A percentile compares a stretch with the other conserved stretches of the same genome.
Evolutionary conservation across 2,113 vertebrate genomes (phyloP).

Genomic region (Mixornis gularis): DNA sequence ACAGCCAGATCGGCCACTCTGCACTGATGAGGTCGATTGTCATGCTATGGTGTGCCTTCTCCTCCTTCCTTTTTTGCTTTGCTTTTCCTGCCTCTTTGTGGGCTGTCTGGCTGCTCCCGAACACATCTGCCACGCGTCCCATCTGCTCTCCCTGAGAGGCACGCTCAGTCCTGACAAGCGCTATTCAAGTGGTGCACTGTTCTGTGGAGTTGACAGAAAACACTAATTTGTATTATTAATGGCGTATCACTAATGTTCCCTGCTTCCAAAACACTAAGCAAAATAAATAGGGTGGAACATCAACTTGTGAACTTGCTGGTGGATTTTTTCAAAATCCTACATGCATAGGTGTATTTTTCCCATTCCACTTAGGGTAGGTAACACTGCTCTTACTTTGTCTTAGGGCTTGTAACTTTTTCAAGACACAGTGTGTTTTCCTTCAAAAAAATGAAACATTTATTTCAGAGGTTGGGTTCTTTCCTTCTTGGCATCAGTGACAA

Average conservation of each 20-base stretch:
- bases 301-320: neutral
- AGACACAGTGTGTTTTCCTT: neutral
- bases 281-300: neutral
- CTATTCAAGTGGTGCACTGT: neutral
- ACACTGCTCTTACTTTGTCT: neutral
- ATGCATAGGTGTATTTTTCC: neutral
- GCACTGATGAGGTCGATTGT: neutral
- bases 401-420: neutral
- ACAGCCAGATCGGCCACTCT: neutral
- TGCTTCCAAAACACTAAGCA: neutral
- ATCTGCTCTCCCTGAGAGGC: neutral
- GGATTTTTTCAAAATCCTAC: neutral
- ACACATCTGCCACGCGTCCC: neutral
- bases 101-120: neutral
- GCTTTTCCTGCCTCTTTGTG: neutral
- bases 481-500: neutral
- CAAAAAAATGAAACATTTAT: neutral
- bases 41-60: neutral
- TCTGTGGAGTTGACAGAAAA: neutral
- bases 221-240: conserved; percentile 22
- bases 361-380: neutral
- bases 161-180: neutral
- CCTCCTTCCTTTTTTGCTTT: neutral
- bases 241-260: neutral
- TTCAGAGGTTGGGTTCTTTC: neutral